phyloP scores from a whole-genome alignment of 64 coral and sea anemone genomes.

The Montipora sp. region DNA sequence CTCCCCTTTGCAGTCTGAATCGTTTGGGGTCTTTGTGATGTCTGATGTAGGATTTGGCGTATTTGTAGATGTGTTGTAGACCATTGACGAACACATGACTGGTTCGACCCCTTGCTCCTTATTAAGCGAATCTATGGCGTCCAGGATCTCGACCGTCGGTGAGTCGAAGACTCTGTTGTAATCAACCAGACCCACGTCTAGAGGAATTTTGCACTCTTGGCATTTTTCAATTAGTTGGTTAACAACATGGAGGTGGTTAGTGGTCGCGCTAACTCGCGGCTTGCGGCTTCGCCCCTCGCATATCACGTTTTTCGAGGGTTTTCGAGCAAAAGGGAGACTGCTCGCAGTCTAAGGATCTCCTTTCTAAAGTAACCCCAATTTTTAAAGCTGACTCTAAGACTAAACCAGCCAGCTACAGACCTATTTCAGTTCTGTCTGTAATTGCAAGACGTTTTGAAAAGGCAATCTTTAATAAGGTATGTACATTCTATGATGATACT shows the following conservation, averaged over 20 bases:
- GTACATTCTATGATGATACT: no score
- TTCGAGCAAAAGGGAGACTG: not conserved
- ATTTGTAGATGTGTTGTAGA: not conserved
- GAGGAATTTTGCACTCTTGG: not conserved
- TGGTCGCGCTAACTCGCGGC: not conserved
- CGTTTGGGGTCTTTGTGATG: not conserved
- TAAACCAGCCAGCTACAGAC: no score
- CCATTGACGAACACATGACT: not conserved
- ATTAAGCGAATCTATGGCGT: not conserved
- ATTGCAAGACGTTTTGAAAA: no score
- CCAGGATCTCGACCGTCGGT: not conserved
- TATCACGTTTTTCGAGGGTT: not conserved
- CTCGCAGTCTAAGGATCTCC: no score
- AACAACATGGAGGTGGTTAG: not conserved
- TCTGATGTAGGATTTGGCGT: conserved; percentile 4
- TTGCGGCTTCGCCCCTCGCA: not conserved
- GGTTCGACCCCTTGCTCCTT: conserved; percentile 12
- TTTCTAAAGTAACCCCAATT: no score
- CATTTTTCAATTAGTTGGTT: not conserved
- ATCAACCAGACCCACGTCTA: not conserved
- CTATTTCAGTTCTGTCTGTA: no score
- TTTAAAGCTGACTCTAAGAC: no score
- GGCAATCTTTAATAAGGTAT: no score
- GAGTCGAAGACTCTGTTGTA: not conserved
- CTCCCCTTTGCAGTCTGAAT: not conserved